Conservation (phyloP, 2,888 invertebrate species). For the Aleiodes leptofemur region DNA sequence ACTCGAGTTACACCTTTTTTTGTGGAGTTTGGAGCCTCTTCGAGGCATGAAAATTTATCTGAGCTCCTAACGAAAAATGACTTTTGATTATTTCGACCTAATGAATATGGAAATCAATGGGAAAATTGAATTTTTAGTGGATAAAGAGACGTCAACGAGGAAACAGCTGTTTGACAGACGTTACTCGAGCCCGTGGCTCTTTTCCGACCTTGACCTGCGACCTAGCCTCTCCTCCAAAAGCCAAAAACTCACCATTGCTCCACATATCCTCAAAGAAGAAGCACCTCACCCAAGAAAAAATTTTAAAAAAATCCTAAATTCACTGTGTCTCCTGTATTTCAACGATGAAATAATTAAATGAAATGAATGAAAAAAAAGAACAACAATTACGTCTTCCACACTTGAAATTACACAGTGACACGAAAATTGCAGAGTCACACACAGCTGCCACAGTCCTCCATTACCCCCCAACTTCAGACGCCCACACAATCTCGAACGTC, state of each 20-base stretch:
- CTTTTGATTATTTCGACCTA: background rate
- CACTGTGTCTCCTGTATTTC: constrained; percentile 7
- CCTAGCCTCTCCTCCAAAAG: constrained; percentile 57
- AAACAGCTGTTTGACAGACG: constrained; percentile 75
- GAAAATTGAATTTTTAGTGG: constrained; percentile 19
- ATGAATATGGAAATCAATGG: background rate
- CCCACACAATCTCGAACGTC: constrained; percentile 61
- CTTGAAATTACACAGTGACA: constrained; percentile 37
- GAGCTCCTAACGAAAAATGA: background rate
- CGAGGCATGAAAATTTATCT: no score
- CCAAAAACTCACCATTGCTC: constrained; percentile 27
- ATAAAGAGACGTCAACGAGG: constrained; percentile 57
- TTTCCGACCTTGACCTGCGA: constrained; percentile 73
- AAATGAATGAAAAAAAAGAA: constrained; percentile 5
- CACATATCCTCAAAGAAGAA: constrained; percentile 19
- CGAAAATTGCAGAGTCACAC: constrained; percentile 67
- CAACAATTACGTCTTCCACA: constrained; percentile 25
- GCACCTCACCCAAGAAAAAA: constrained; percentile 6
- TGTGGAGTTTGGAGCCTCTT: background rate
- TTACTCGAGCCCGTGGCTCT: constrained; percentile 54
- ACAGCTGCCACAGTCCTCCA: constrained; percentile 64
- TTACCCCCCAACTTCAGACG: constrained; percentile 59
- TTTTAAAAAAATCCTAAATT: constrained; percentile 30
- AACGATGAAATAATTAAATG: background rate
- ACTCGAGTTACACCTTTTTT: constrained; percentile 15